phyloP scores from a whole-genome alignment of 2,113 vertebrate species.

The Emydocephalus ijimae region DNA sequence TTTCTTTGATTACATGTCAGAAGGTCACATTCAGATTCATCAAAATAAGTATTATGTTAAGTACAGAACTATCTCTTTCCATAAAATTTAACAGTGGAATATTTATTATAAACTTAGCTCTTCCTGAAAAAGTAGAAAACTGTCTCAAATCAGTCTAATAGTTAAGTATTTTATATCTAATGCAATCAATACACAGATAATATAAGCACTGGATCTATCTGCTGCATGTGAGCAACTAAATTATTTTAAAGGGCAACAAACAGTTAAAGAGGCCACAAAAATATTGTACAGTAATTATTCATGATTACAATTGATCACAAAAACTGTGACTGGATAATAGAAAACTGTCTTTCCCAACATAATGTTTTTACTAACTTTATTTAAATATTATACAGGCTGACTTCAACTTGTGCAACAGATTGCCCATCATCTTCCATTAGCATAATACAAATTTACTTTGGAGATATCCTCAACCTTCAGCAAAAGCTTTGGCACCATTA shows the following conservation, averaged over 20 bases:
- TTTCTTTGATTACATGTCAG: conserved; percentile 16
- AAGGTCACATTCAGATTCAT: conserved; percentile 27
- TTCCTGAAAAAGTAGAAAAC: not conserved
- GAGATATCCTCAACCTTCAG: too few relatives aligned
- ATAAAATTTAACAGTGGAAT: too few relatives aligned
- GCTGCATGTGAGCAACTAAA: not conserved
- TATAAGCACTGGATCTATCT: not conserved
- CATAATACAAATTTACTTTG: too few relatives aligned
- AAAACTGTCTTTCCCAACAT: not conserved
- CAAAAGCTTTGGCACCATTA: too few relatives aligned
- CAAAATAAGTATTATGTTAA: not conserved
- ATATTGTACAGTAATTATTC: too few relatives aligned
- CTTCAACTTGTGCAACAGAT: not conserved
- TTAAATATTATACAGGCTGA: not conserved
- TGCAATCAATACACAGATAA: not conserved
- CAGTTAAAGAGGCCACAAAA: too few relatives aligned
- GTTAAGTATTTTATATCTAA: not conserved
- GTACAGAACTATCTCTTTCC: not conserved
- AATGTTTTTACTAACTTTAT: not conserved
- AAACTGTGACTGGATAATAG: not conserved
- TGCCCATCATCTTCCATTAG: not conserved
- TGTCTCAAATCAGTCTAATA: not conserved
- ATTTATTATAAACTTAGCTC: too few relatives aligned
- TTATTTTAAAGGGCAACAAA: not conserved
- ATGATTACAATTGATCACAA: not conserved